These are phyloP conservation scores for Contarinia nasturtii DNA, from an alignment of 1,140 invertebrate species.

Conservation along the genomic window DNA sequence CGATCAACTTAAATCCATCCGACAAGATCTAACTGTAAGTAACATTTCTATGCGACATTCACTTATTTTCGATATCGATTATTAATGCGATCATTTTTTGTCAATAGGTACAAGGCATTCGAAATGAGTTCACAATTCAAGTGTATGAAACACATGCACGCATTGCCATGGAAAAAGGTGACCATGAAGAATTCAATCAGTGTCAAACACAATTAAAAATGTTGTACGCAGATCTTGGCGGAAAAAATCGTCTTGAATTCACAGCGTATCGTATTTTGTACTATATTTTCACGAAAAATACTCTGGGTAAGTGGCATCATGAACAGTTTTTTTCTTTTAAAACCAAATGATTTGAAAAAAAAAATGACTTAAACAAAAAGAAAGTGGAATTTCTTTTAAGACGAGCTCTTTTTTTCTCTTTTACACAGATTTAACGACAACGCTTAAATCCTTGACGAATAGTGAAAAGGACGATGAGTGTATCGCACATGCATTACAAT, in stretches of 20 bases:
- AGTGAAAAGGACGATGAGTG: constrained; percentile 68
- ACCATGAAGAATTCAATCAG: constrained; percentile 98
- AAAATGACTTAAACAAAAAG: constrained; percentile 3
- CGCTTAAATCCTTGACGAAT: constrained; percentile 55
- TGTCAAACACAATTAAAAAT: constrained; percentile 94
- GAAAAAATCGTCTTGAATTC: constrained; percentile 71
- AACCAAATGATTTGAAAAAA: background rate
- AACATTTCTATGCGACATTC: no score
- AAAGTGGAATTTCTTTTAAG: constrained; percentile 8
- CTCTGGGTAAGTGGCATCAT: constrained; percentile 52
- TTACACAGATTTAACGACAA: constrained; percentile 83
- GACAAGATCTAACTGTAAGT: constrained; percentile 92
- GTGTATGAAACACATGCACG: constrained; percentile 97
- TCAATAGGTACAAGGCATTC: constrained; percentile 74
- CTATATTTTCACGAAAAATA: constrained; percentile 93
- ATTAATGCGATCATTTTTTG: no score
- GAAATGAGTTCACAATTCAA: constrained; percentile 82
- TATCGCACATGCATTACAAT: constrained; percentile 67
- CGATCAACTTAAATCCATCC: constrained; percentile 95
- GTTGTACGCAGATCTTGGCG: constrained; percentile 62
- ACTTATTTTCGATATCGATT: constrained; percentile 1
- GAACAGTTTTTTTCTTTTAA: background rate
- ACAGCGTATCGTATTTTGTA: constrained; percentile 90
- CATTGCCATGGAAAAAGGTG: constrained; percentile 90
- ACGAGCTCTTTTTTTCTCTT: constrained; percentile 13